phyloP scores from a whole-genome alignment of 2,888 invertebrate genomes.

The Macaria liturata region DNA sequence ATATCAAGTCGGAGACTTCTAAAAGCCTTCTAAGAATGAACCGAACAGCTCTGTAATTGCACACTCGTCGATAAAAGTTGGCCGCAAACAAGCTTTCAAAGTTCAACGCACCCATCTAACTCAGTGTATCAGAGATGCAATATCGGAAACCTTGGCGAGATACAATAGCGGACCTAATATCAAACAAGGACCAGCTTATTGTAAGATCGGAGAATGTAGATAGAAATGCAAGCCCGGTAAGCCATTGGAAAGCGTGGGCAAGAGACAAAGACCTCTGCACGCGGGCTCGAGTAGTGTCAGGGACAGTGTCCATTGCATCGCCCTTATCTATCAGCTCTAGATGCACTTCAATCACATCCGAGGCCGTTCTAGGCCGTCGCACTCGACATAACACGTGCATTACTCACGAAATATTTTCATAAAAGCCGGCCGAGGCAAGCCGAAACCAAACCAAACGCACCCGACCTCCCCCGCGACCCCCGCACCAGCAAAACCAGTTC shows the following conservation, averaged over 20 bases:
- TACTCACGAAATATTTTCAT: conserved; percentile 84
- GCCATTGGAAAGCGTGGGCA: conserved; percentile 53
- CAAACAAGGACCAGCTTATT: conserved; percentile 55
- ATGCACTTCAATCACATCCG: conserved; percentile 74
- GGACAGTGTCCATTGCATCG: conserved; percentile 35
- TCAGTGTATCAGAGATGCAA: conserved; percentile 43
- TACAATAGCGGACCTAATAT: conserved; percentile 43
- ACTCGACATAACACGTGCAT: conserved; percentile 82
- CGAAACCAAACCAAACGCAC: conserved; percentile 78
- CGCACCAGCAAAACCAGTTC: conserved; percentile 74
- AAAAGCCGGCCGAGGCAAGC: conserved; percentile 48
- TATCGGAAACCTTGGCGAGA: conserved; percentile 25
- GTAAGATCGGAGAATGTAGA: conserved; percentile 63
- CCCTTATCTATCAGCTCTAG: conserved; percentile 57
- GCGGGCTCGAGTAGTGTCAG: neutral
- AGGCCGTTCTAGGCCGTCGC: conserved; percentile 80
- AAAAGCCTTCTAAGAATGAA: no score
- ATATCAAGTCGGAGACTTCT: no score
- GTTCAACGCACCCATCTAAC: conserved; percentile 28
- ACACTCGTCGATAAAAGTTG: conserved; percentile 22
- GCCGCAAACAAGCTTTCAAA: conserved; percentile 33
- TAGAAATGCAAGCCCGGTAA: conserved; percentile 57
- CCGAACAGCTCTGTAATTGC: conserved; percentile 4
- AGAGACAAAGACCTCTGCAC: conserved; percentile 57
- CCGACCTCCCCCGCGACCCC: conserved; percentile 63